Percentiles rank a stretch among this genome's conserved stretches.
These are phyloP conservation scores for Ectropis grisescens DNA, from an alignment of 1,140 invertebrate genomes.

Conservation along the genomic window DNA sequence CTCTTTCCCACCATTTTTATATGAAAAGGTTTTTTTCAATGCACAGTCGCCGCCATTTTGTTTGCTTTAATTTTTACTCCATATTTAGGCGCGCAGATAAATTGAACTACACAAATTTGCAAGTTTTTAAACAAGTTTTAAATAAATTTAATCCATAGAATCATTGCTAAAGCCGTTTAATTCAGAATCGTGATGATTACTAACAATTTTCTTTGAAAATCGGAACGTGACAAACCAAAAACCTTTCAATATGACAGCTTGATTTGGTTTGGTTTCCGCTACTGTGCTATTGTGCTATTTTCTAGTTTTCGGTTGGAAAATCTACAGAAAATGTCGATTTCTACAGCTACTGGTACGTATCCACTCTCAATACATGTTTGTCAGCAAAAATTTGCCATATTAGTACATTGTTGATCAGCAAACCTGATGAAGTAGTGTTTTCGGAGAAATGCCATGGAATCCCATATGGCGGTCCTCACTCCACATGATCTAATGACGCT, in stretches of 20 bases:
- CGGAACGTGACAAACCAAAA: constrained; percentile 27
- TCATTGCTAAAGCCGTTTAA: too few relatives aligned
- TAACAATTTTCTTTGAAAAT: neutral
- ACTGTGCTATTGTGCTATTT: constrained; percentile 68
- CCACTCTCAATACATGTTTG: constrained; percentile 14
- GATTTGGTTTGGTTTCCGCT: constrained; percentile 69
- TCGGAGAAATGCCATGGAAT: constrained; percentile 66
- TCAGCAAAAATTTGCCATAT: constrained; percentile 17
- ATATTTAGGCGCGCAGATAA: too few relatives aligned
- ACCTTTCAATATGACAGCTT: constrained; percentile 67
- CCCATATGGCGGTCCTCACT: constrained; percentile 67
- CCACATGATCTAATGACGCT: constrained; percentile 66
- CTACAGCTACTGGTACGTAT: constrained; percentile 59
- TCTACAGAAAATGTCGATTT: constrained; percentile 58
- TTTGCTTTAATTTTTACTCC: too few relatives aligned
- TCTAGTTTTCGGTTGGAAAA: constrained; percentile 51
- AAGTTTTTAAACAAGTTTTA: too few relatives aligned
- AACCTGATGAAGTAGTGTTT: constrained; percentile 54
- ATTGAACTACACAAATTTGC: too few relatives aligned
- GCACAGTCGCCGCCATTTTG: constrained; percentile 9
- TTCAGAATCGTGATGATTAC: too few relatives aligned
- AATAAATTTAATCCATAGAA: too few relatives aligned
- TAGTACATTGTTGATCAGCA: constrained; percentile 30
- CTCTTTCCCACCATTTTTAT: constrained; percentile 29
- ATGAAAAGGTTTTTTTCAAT: constrained; percentile 21